phyloP scores from a whole-genome alignment of 1,140 invertebrate genomes.

The Macrocentrus cingulum region DNA sequence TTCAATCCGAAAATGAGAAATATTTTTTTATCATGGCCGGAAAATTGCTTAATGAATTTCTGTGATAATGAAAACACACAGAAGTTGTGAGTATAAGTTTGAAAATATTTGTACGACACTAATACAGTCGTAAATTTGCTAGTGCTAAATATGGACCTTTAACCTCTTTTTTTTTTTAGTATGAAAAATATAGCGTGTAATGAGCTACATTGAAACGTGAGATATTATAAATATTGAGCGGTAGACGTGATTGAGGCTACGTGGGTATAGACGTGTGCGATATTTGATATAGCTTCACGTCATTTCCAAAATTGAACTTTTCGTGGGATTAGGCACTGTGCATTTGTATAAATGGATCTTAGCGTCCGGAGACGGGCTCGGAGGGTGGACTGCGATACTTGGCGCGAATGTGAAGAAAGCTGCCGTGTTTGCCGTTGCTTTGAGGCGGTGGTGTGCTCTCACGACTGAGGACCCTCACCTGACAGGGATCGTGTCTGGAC shows the following conservation, averaged over 20 bases:
- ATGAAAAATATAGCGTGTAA: constrained; percentile 4
- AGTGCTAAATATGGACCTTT: neutral
- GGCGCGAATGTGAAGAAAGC: constrained; percentile 71
- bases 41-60: too few relatives aligned
- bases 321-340: constrained; percentile 34
- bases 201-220: neutral
- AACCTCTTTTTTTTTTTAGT: neutral
- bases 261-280: constrained; percentile 15
- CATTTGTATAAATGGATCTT: constrained; percentile 22
- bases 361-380: constrained; percentile 45
- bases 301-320: too few relatives aligned
- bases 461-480: constrained; percentile 69
- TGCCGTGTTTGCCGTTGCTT: constrained; percentile 52
- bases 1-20: too few relatives aligned
- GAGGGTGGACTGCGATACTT: constrained; percentile 71
- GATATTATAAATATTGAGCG: constrained; percentile 15
- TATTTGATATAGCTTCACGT: too few relatives aligned
- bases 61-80: too few relatives aligned
- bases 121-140: too few relatives aligned
- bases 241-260: constrained; percentile 17
- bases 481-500: constrained; percentile 85
- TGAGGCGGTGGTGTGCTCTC: constrained; percentile 50
- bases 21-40: too few relatives aligned
- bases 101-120: too few relatives aligned
- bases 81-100: too few relatives aligned